Evolutionary conservation across 2,888 invertebrate species (phyloP).

Genomic region (Syritta pipiens): DNA sequence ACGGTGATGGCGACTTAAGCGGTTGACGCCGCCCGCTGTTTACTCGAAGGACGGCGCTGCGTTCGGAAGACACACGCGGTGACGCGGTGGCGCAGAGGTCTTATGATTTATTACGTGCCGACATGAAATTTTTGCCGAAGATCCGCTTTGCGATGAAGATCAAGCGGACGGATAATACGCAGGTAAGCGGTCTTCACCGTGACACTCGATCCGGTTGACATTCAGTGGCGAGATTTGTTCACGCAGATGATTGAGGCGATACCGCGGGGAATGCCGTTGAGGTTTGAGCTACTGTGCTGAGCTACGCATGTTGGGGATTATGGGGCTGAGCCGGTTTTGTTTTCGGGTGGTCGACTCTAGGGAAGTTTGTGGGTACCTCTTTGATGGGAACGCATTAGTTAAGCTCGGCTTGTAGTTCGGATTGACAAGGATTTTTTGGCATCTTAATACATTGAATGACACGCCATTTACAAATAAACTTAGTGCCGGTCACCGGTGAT

Average conservation of each 20-base stretch:
- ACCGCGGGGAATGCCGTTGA: neutral
- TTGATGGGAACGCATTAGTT: too few relatives aligned
- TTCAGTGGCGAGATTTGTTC: slow-evolving; percentile 33
- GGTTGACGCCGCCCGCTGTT: slow-evolving; percentile 31
- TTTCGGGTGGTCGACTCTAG: slow-evolving; percentile 18
- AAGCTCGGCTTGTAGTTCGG: too few relatives aligned
- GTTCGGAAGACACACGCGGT: neutral
- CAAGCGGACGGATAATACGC: neutral
- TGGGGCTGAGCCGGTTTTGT: slow-evolving; percentile 10
- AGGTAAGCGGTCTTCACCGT: neutral
- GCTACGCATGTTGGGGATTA: slow-evolving; percentile 25
- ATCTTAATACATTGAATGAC: too few relatives aligned
- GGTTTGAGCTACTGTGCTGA: slow-evolving; percentile 23
- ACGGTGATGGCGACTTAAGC: slow-evolving; percentile 12
- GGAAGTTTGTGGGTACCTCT: too few relatives aligned
- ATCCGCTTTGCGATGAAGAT: slow-evolving; percentile 14
- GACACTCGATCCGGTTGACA: slow-evolving; percentile 38
- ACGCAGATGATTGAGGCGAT: slow-evolving; percentile 34
- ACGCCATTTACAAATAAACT: too few relatives aligned
- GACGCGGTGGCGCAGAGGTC: neutral
- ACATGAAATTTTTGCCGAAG: slow-evolving; percentile 18
- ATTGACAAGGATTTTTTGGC: too few relatives aligned
- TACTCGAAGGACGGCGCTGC: slow-evolving; percentile 1
- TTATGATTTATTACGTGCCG: slow-evolving; percentile 47
- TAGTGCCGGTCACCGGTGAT: too few relatives aligned